phyloP scores from a whole-genome alignment of 2,888 invertebrate species.

The Disparrhopalites patrizii region DNA sequence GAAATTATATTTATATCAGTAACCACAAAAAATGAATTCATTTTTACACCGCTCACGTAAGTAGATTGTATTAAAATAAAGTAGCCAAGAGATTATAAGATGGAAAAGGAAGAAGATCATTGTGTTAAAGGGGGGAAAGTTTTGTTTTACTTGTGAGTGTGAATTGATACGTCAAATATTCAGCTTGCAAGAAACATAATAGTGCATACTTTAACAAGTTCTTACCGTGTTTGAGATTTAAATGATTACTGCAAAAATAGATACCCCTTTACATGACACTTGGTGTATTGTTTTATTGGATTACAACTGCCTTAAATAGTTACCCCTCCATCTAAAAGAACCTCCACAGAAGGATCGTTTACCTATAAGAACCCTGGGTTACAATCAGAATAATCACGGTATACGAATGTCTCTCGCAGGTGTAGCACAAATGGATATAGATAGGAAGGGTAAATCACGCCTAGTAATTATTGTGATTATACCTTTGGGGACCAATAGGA shows the following conservation, averaged over 20 bases:
- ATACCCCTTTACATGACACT: not conserved
- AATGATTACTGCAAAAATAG: conserved; percentile 2
- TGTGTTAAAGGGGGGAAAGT: conserved; percentile 1
- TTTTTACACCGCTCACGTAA: not conserved
- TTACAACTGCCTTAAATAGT: conserved; percentile 4
- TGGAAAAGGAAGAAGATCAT: not conserved
- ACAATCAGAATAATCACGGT: conserved; percentile 8
- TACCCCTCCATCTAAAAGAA: conserved; percentile 5
- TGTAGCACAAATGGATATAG: not conserved
- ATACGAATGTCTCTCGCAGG: not conserved
- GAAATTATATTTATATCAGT: too few species aligned
- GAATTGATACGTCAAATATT: too few species aligned
- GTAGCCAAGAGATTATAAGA: not conserved
- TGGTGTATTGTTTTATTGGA: conserved; percentile 1
- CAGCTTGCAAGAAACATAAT: not conserved
- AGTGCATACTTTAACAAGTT: not conserved
- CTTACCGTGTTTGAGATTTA: not conserved
- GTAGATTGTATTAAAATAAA: too few species aligned
- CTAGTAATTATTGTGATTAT: not conserved
- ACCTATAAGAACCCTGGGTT: conserved; percentile 8
- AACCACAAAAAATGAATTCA: not conserved
- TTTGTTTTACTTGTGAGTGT: not conserved
- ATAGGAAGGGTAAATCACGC: not conserved
- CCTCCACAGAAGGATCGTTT: not conserved
- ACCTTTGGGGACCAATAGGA: conserved; percentile 32